Conservation (phyloP, 2,888 invertebrate genomes). For the Penaeus monodon region DNA sequence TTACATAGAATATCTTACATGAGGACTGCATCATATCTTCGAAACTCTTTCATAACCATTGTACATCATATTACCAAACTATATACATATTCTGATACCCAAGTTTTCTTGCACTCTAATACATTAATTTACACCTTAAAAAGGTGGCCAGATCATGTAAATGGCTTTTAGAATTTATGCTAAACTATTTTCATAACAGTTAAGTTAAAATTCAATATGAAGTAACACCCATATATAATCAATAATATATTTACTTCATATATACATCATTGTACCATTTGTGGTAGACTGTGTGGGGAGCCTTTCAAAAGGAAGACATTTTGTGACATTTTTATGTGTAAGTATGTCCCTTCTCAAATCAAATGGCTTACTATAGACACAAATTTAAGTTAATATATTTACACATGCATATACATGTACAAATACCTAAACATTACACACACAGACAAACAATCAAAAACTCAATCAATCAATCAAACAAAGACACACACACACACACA, state of each 20-base stretch:
- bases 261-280: conserved; percentile 42
- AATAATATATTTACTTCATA: conserved; percentile 16
- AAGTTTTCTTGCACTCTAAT: neutral
- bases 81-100: conserved; percentile 28
- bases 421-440: too few relatives aligned
- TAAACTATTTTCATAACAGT: neutral
- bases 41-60: conserved; percentile 27
- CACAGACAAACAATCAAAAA: too few relatives aligned
- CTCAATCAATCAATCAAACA: too few relatives aligned
- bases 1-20: conserved; percentile 3
- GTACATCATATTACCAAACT: conserved; percentile 29
- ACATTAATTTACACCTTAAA: too few relatives aligned
- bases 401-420: too few relatives aligned
- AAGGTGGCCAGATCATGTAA: too few relatives aligned
- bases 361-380: too few relatives aligned
- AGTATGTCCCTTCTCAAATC: neutral
- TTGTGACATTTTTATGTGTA: conserved; percentile 29
- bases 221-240: conserved; percentile 4
- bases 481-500: too few relatives aligned
- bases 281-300: conserved; percentile 30
- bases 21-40: conserved; percentile 8
- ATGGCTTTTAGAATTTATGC: neutral
- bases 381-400: too few relatives aligned
- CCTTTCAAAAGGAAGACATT: conserved; percentile 50
- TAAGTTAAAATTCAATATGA: neutral